phyloP scores from a whole-genome alignment of 2,888 invertebrate species.

The Pristionchus fissidentatus region DNA sequence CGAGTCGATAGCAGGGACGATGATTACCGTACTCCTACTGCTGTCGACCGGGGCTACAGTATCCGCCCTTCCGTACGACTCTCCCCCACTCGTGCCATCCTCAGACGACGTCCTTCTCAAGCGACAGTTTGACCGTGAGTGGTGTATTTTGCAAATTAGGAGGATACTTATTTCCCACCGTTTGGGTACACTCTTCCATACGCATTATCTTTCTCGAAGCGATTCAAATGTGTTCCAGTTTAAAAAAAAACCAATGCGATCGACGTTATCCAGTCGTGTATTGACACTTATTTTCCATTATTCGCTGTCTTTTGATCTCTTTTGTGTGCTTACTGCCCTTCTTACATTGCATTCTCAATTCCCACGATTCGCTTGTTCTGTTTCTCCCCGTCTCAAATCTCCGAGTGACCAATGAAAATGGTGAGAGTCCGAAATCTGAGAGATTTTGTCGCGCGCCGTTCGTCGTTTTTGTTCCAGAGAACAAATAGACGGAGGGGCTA shows the following conservation, averaged over 20 bases:
- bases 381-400: slow-evolving; percentile 10
- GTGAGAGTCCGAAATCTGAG: slow-evolving; percentile 30
- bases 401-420: not conserved
- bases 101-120: slow-evolving; percentile 39
- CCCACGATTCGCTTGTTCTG: not conserved
- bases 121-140: slow-evolving; percentile 46
- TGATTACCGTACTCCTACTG: not conserved
- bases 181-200: not conserved
- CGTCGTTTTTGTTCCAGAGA: not conserved
- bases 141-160: not conserved
- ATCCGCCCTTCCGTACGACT: not conserved
- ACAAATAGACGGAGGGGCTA: not conserved
- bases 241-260: not conserved
- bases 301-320: slow-evolving; percentile 50
- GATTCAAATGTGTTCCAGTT: not conserved
- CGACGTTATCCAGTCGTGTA: slow-evolving; percentile 44
- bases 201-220: not conserved
- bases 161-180: not conserved
- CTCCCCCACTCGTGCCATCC: slow-evolving; percentile 18
- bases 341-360: slow-evolving; percentile 36
- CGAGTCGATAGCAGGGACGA: not conserved
- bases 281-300: slow-evolving; percentile 45
- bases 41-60: not conserved
- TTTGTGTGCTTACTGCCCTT: slow-evolving; percentile 43
- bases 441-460: not conserved